phyloP scores from a whole-genome alignment of 2,888 invertebrate genomes.

The Nephrotoma guestfalica region DNA sequence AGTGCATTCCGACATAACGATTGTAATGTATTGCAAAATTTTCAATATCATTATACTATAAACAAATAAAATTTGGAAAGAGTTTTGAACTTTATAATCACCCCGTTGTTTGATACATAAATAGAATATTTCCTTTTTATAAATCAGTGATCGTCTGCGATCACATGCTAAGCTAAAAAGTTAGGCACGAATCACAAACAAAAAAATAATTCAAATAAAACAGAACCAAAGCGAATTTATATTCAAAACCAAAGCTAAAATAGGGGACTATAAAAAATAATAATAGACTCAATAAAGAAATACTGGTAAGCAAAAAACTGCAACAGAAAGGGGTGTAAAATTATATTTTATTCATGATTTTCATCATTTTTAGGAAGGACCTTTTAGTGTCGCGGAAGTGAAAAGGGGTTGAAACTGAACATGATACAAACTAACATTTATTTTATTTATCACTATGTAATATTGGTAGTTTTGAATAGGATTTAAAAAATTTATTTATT shows the following conservation, averaged over 20 bases:
- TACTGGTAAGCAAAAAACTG: neutral
- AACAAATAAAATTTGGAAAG: neutral
- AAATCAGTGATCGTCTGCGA: neutral
- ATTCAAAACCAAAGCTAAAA: neutral
- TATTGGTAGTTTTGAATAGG: neutral
- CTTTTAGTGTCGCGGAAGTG: neutral
- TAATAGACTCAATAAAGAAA: neutral
- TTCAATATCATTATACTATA: no score
- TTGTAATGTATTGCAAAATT: no score
- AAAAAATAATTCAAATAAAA: constrained; percentile 1
- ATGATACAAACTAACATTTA: neutral
- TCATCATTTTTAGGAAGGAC: neutral
- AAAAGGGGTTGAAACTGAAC: neutral
- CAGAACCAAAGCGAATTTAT: constrained; percentile 6
- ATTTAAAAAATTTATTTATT: neutral
- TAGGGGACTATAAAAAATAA: neutral
- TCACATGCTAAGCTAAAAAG: constrained; percentile 7
- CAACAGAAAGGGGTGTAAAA: neutral
- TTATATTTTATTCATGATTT: neutral
- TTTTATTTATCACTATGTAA: neutral
- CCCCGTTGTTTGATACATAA: neutral
- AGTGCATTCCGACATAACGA: no score
- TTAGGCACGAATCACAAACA: neutral
- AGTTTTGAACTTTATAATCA: neutral
- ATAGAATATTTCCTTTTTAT: neutral